Evolutionary conservation across 1,140 invertebrate species (phyloP).

Genomic region (Drosophila mayri): DNA sequence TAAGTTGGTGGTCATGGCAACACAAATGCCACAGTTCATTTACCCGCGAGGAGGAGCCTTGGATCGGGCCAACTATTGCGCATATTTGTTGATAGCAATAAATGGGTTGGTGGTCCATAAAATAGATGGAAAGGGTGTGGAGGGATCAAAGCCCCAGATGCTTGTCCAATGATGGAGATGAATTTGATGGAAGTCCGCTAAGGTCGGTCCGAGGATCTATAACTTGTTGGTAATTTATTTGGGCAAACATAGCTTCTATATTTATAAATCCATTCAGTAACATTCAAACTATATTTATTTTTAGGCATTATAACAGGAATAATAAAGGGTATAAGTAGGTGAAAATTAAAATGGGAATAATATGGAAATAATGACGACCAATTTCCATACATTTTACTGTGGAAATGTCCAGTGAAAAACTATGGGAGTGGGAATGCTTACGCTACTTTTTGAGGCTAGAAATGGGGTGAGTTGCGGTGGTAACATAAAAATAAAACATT

Average conservation of each 20-base stretch:
- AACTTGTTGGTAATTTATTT: constrained; percentile 23
- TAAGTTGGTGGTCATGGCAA: constrained; percentile 66
- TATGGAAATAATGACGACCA: background rate
- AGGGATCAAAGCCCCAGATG: constrained; percentile 28
- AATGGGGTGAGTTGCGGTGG: background rate
- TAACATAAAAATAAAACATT: no score
- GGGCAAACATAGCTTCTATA: constrained; percentile 2
- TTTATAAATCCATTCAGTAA: background rate
- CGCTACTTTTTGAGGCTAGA: no score
- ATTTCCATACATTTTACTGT: constrained; percentile 40
- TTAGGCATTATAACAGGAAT: background rate
- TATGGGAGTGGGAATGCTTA: background rate
- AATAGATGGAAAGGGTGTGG: constrained; percentile 23
- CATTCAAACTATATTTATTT: constrained; percentile 8
- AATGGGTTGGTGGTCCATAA: constrained; percentile 9
- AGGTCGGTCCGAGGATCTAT: background rate
- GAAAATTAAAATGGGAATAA: background rate
- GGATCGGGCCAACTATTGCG: constrained; percentile 46
- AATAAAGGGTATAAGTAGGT: background rate
- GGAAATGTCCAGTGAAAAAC: no score
- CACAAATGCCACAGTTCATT: constrained; percentile 58
- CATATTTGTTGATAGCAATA: constrained; percentile 42
- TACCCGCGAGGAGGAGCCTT: constrained; percentile 60
- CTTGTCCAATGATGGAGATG: background rate
- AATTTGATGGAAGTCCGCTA: constrained; percentile 10